These are phyloP conservation scores for Chrysotoxum bicinctum DNA, from an alignment of 2,888 invertebrate species.

Conservation along the genomic window DNA sequence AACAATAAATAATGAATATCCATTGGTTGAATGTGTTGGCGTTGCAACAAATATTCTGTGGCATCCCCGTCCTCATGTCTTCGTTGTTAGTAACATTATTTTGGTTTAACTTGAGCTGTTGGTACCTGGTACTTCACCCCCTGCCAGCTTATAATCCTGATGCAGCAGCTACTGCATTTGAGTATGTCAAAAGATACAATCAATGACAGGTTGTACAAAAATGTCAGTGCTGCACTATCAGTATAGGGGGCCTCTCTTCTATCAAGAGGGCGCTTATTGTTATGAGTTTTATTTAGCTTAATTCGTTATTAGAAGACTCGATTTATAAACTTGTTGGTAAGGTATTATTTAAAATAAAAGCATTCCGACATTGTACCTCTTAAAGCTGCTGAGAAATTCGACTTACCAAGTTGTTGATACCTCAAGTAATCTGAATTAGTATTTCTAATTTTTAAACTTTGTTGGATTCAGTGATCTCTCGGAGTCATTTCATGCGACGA, in stretches of 20 bases:
- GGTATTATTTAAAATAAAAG: too few species aligned
- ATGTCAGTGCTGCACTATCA: neutral
- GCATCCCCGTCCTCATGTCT: conserved; percentile 27
- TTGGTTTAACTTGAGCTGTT: neutral
- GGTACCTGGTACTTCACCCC: neutral
- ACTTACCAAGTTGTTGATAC: too few species aligned
- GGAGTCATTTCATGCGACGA: too few species aligned
- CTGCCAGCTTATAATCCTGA: neutral
- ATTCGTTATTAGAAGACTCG: neutral
- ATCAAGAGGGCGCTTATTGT: neutral
- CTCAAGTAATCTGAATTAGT: too few species aligned
- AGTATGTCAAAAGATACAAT: conserved; percentile 32
- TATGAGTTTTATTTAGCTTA: neutral
- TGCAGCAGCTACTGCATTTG: neutral
- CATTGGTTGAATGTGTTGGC: conserved; percentile 49
- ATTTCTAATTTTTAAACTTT: too few species aligned
- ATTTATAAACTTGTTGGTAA: too few species aligned
- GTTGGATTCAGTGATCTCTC: too few species aligned
- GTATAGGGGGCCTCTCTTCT: neutral
- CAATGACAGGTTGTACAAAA: conserved; percentile 41
- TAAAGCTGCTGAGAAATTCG: too few species aligned
- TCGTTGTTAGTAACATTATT: conserved; percentile 7
- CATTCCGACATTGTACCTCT: too few species aligned
- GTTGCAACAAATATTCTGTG: conserved; percentile 44
- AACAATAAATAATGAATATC: conserved; percentile 46